Conservation (phyloP, 53 echinoderm and acorn worm species). For the Holothuria leucospilota region DNA sequence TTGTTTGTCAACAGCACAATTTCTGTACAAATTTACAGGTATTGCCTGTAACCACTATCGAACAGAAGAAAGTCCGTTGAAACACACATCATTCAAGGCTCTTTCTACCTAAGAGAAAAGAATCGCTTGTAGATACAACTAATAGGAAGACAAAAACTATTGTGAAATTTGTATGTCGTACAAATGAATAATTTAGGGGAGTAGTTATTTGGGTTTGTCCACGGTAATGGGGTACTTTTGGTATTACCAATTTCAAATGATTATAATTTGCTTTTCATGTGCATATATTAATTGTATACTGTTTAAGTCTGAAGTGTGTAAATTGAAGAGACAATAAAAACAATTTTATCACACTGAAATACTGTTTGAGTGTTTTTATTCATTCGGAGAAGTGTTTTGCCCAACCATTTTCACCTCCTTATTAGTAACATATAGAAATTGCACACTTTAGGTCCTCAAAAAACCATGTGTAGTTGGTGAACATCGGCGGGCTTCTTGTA, state of each 20-base stretch:
- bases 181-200: too few species aligned
- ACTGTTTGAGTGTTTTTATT: conserved; percentile 2
- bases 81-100: too few species aligned
- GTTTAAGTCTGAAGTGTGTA: conserved; percentile 16
- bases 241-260: conserved; percentile 6
- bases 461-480: background rate
- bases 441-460: conserved; percentile 25
- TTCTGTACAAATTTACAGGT: too few species aligned
- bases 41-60: too few species aligned
- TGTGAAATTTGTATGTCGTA: too few species aligned
- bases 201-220: background rate
- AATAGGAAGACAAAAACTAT: too few species aligned
- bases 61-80: too few species aligned
- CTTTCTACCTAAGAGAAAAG: too few species aligned
- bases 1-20: too few species aligned
- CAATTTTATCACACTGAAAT: conserved; percentile 19
- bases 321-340: conserved; percentile 34
- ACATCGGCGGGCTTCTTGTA: background rate
- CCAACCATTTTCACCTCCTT: conserved; percentile 18
- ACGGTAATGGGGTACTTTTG: conserved; percentile 34
- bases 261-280: background rate
- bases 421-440: conserved; percentile 28
- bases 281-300: background rate
- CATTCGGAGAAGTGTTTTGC: conserved; percentile 11
- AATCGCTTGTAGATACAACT: too few species aligned